Evolutionary conservation across 2,888 invertebrate species (phyloP).

Genomic region (Agriopis leucophaearia): DNA sequence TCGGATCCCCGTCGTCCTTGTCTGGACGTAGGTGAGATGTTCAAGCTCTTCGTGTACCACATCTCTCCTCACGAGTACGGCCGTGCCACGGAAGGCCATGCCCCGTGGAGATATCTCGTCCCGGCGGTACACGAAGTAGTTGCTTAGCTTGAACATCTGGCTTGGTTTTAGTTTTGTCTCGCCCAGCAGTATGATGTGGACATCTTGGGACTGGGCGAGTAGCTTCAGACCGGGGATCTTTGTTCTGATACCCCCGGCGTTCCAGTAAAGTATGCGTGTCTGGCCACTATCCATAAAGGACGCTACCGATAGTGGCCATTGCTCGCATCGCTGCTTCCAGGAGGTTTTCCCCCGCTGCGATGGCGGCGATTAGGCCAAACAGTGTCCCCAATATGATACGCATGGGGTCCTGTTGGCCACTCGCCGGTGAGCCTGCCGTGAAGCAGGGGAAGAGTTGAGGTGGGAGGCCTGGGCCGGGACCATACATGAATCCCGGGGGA

Average conservation of each 20-base stretch:
- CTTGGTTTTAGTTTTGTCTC: neutral
- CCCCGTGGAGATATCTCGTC: slow-evolving; percentile 6
- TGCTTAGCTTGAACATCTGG: neutral
- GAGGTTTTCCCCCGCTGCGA: neutral
- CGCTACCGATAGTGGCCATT: neutral
- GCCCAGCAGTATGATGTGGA: slow-evolving; percentile 13
- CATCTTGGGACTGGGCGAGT: slow-evolving; percentile 10
- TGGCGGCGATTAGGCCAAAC: neutral
- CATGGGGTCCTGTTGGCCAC: neutral
- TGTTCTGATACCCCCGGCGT: slow-evolving; percentile 14
- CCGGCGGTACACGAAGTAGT: slow-evolving; percentile 1
- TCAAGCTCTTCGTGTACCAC: slow-evolving; percentile 18
- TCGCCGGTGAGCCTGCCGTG: neutral
- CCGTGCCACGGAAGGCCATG: slow-evolving; percentile 4
- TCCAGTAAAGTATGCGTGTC: slow-evolving; percentile 19
- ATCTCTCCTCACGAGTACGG: slow-evolving; percentile 11
- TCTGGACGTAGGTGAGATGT: neutral
- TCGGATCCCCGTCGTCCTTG: neutral
- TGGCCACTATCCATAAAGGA: slow-evolving; percentile 2
- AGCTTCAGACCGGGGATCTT: neutral
- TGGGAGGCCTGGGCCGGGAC: neutral
- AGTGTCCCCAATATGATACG: neutral
- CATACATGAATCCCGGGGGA: neutral
- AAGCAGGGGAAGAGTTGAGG: no score
- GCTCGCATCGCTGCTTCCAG: neutral